Conservation (phyloP, 2,797 vertebrate species). For the Valencia hispanica region DNA sequence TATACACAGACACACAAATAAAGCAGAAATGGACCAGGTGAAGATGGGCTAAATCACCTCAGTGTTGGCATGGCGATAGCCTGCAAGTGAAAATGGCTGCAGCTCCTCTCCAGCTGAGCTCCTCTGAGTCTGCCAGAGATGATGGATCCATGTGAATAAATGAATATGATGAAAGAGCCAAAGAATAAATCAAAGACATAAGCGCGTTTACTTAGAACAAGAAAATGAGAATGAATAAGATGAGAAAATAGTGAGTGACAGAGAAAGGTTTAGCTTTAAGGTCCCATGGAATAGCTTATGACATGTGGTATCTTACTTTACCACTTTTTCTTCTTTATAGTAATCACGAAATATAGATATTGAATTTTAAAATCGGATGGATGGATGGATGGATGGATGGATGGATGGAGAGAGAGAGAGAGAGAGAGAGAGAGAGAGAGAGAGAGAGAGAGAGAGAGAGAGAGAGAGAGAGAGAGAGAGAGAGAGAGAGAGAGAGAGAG, state of each 20-base stretch:
- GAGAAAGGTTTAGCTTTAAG: too few species aligned
- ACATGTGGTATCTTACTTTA: too few species aligned
- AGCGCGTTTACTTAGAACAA: slow-evolving; percentile 35
- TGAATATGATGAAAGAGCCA: slow-evolving; percentile 52
- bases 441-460: too few species aligned
- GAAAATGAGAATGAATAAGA: slow-evolving; percentile 21
- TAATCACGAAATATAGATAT: neutral
- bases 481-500: too few species aligned
- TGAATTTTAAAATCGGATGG: too few species aligned
- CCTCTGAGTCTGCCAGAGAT: slow-evolving; percentile 50
- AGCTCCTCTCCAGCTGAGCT: slow-evolving; percentile 65
- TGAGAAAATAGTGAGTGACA: slow-evolving; percentile 19
- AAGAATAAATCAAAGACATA: slow-evolving; percentile 34
- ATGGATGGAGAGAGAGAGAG: too few species aligned
- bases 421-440: too few species aligned
- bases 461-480: too few species aligned
- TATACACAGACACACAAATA: slow-evolving; percentile 8
- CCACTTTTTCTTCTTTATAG: neutral
- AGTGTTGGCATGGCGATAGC: slow-evolving; percentile 66
- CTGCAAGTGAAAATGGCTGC: slow-evolving; percentile 63
- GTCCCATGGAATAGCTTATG: too few species aligned
- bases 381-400: too few species aligned
- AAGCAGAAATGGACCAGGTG: slow-evolving; percentile 37
- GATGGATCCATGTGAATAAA: slow-evolving; percentile 65
- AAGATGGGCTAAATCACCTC: slow-evolving; percentile 53